These are phyloP conservation scores for Brachyptera risi DNA, from an alignment of 2,888 invertebrate species.

Conservation along the genomic window DNA sequence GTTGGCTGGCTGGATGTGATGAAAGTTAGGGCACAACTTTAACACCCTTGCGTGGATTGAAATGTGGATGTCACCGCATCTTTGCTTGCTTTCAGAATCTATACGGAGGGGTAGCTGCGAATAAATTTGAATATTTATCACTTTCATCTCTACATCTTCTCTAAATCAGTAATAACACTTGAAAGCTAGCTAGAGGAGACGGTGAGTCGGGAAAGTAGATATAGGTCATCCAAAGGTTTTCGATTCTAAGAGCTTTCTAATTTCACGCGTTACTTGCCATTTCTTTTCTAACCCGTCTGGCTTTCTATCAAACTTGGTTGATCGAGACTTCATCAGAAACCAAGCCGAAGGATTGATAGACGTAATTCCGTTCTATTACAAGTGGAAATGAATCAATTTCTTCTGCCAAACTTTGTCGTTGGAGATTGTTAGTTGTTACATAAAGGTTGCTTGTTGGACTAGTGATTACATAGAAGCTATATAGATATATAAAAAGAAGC, in stretches of 20 bases:
- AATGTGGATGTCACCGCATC: constrained; percentile 19
- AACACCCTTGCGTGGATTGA: constrained; percentile 19
- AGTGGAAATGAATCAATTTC: neutral
- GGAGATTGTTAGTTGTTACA: too few species aligned
- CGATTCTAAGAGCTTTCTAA: constrained; percentile 17
- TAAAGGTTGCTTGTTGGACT: too few species aligned
- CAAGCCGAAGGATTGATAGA: neutral
- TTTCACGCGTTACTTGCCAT: constrained; percentile 20
- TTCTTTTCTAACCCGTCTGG: constrained; percentile 1
- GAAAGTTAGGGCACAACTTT: constrained; percentile 16
- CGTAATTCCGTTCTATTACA: neutral
- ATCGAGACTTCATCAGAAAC: neutral
- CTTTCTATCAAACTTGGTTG: neutral
- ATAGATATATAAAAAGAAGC: too few species aligned
- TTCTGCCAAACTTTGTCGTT: too few species aligned
- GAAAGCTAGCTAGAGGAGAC: constrained; percentile 16
- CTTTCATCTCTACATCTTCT: constrained; percentile 22
- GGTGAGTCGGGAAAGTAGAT: constrained; percentile 13
- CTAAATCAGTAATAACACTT: constrained; percentile 21
- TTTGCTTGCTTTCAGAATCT: neutral
- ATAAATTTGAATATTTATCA: constrained; percentile 23
- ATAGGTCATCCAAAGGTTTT: constrained; percentile 19
- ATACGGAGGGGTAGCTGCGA: constrained; percentile 18
- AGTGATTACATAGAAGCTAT: too few species aligned
- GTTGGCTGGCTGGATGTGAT: neutral